These are phyloP conservation scores for Acrobasis consociella DNA, from an alignment of 2,888 invertebrate species.

Conservation along the genomic window DNA sequence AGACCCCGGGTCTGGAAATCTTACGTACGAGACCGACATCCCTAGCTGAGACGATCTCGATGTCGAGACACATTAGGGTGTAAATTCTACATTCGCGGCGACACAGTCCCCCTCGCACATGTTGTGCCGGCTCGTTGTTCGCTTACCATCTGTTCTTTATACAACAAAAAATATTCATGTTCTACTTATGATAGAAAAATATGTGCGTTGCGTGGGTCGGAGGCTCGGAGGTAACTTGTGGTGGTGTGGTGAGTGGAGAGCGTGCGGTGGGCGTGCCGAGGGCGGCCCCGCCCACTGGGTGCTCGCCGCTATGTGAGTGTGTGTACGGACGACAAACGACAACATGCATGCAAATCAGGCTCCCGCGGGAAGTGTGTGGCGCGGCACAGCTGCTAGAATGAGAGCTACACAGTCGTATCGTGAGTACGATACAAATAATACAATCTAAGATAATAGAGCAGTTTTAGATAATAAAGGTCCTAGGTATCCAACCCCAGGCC, in stretches of 20 bases:
- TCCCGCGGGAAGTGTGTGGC: not conserved
- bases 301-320: not conserved
- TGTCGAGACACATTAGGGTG: not conserved
- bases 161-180: not conserved
- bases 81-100: not conserved
- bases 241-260: not conserved
- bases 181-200: not conserved
- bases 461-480: too few relatives aligned
- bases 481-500: too few relatives aligned
- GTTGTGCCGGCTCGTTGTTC: not conserved
- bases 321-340: not conserved
- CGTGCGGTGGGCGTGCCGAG: slow-evolving; percentile 1
- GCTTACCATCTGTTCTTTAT: not conserved
- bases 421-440: too few relatives aligned
- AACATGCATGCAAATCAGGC: slow-evolving; percentile 14
- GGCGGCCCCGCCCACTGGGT: slow-evolving; percentile 1
- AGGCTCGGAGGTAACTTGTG: not conserved
- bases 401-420: too few relatives aligned
- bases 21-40: too few relatives aligned
- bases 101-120: not conserved
- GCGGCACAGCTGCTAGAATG: not conserved
- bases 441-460: too few relatives aligned
- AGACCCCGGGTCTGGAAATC: too few relatives aligned
- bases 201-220: not conserved
- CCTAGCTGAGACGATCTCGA: too few relatives aligned